Base-by-base conservation (phyloP, 2,888 invertebrate species). In the Dryococelus australis region DNA sequence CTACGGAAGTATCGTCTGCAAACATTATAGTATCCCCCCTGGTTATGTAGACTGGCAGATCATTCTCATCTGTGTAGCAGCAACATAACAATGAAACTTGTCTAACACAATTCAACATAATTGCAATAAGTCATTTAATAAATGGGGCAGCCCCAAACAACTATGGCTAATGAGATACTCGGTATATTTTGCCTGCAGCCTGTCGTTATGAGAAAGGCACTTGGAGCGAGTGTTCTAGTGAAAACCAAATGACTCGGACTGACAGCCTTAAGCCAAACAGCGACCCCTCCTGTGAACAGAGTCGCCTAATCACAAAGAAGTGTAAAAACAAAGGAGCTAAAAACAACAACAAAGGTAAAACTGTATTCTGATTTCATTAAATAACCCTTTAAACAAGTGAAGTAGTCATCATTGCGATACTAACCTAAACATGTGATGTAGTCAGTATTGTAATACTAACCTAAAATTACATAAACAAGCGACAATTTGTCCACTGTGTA, bases 201-300 rank as follows among this genome's bases (percentile, higher is more conserved):
- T 98, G 98, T 93, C 96, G 97, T 90, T 98, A 98, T 93, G 97
- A 97, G 91, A 97, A 97, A 92, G 97, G 97, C 65, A 93, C 96
- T 89, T 98, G 97, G 97, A 96, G 96, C 91, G 96, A 96, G 91
- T 98, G 98, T 93, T 95, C 95, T 91, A 94, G 95, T 89, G 96
- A 95, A 91, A 96, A 96, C 89, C 95, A 96, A 93, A 97, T 97
- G 96, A 95, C 96, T 90, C 94, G 98, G 91, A 95, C 95, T 90
- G 97, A 98, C 92, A 96, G 95, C 93, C 93, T 98, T 91, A 97
- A 97, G 93, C 94, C 96, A 87, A 91, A 91, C 89, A 97, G 97
- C 92, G 97, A 97, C 92, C 94, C 96, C 85, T 94, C 96, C 89
- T 98, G 98, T 92, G 97, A 97, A 91, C 95, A 95, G 92, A 96